Percentiles rank a stretch among this genome's conserved stretches.
Conservation (phyloP, 2,797 vertebrate species). For the Otolemur crassicaudatus region DNA sequence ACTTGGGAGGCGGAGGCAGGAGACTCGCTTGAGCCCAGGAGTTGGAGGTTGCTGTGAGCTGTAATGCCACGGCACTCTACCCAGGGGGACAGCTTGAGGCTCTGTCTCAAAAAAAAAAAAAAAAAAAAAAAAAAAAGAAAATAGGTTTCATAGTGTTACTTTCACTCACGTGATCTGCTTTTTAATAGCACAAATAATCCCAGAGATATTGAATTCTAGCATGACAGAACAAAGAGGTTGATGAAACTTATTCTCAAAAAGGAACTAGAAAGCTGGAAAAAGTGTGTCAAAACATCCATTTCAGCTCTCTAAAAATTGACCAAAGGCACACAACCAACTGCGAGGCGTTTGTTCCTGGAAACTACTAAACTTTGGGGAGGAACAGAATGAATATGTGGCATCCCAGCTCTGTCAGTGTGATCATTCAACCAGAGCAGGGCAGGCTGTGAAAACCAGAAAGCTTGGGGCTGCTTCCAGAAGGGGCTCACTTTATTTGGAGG, state of each 20-base stretch:
- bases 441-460: not conserved
- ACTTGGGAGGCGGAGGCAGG: too few relatives aligned
- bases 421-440: not conserved
- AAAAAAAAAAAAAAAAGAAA: too few relatives aligned
- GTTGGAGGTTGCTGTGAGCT: too few relatives aligned
- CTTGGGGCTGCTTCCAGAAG: not conserved
- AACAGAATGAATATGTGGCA: too few relatives aligned
- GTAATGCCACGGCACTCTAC: too few relatives aligned
- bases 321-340: not conserved
- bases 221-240: not conserved
- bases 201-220: not conserved
- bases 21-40: too few relatives aligned
- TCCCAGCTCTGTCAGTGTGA: not conserved
- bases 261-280: not conserved
- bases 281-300: not conserved
- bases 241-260: not conserved
- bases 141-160: not conserved
- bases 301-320: not conserved
- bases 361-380: not conserved
- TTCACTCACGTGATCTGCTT: not conserved
- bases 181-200: not conserved
- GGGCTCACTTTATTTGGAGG: not conserved
- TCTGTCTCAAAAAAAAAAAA: too few relatives aligned
- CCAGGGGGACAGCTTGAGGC: too few relatives aligned
- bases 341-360: constrained; percentile 13